Percentiles rank a stretch among this genome's conserved stretches.
These are phyloP conservation scores for Halcyon leucocephala DNA, from an alignment of 2,797 vertebrate species.

Conservation along the genomic window DNA sequence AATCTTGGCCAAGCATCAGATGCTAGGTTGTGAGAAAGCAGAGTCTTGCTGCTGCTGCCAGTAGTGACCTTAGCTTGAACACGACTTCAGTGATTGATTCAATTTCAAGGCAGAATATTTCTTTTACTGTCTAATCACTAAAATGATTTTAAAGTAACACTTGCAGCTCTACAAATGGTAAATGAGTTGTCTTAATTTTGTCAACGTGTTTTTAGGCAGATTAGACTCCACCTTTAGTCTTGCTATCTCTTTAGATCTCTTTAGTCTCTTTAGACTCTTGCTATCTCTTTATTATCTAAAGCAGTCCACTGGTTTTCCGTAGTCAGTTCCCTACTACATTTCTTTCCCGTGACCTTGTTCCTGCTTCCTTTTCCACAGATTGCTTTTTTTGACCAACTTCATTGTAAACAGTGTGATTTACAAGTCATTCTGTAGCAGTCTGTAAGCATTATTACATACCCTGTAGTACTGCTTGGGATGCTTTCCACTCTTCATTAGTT, in stretches of 20 bases:
- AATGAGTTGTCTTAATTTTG: neutral
- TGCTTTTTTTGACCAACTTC: neutral
- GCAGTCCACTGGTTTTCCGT: neutral
- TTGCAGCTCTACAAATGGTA: neutral
- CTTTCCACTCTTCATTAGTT: neutral
- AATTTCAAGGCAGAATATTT: neutral
- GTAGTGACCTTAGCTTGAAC: neutral
- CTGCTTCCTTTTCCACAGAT: neutral
- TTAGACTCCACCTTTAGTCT: neutral
- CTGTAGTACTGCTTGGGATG: neutral
- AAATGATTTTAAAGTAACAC: neutral
- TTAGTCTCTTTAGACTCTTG: too few species aligned
- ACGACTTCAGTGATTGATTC: neutral
- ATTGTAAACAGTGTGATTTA: neutral
- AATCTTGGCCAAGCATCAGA: neutral
- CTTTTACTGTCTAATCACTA: neutral
- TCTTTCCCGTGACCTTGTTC: neutral
- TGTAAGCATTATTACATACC: neutral
- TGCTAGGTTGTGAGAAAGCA: neutral
- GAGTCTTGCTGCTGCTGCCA: neutral
- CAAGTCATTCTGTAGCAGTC: neutral
- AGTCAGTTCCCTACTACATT: neutral
- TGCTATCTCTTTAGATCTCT: too few species aligned
- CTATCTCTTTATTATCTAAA: accelerated
- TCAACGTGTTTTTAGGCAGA: neutral